Evolutionary conservation across 2,888 invertebrate species (phyloP), one percentile per base, ranked within the genome.

Genomic region (Lypha dubia): DNA sequence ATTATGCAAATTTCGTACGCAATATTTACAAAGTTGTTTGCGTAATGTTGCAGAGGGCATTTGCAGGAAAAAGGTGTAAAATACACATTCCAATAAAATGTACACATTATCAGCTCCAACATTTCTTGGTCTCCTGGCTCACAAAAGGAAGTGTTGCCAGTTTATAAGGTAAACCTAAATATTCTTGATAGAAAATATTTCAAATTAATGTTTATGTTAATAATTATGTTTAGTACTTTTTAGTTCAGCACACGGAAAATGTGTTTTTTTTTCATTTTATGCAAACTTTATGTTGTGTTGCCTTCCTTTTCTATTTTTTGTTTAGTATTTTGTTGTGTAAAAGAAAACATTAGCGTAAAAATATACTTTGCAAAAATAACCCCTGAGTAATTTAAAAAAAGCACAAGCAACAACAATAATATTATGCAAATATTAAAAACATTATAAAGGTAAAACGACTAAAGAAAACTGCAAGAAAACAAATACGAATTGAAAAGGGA

Each of bases 311-410:
- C 49, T 24, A 32, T 7, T 56, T 58, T 70, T 62, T 41, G 8
- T 46, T 44, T 51, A 67, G 13, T 58, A 46, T 65, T 49, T 35
- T 82, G 9, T 70, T 62, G 22, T 22, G 11, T 22, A 2, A 49
- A 17, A 49, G 3, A 4, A 49, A 49, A 9, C 17, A 49, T 7
- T 8, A 44, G 3, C 11, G 58, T 63, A 65, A 49, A 71, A 49
- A 38, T 41, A 73, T 68, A 63, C 56, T 77, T 79, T 74, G 56
- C 68, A 41, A 70, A 77, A 68, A 74, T 68, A 74, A 84, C 84
- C 84, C 80, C 74, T 74, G 74, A 77, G 73, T 58, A 63, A 63
- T 62, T 73, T 49, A 79, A 58, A 22, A 35, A 63, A 46, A 63
- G 32, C 13, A 67, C 46, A 7, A 53, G 28, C 20, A 67, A 65